Percentiles rank a stretch among this genome's conserved stretches.
Evolutionary conservation across 2,797 vertebrate species (phyloP).

Genomic region (Babyrousa celebensis): DNA sequence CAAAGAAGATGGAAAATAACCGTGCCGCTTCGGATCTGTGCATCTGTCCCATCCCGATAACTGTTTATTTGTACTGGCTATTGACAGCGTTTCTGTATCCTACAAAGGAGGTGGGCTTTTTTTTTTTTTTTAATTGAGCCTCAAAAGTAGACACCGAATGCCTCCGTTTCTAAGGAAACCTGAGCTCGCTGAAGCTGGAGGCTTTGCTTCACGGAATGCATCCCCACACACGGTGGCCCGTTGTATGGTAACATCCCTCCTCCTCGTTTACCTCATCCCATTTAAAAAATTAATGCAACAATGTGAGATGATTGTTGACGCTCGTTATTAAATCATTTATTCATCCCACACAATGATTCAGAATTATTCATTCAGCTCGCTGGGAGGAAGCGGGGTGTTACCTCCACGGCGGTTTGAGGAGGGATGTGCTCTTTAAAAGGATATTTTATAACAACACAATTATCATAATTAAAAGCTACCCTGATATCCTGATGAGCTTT

Average conservation of each 20-base stretch:
- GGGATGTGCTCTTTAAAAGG: conserved; percentile 70
- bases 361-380: conserved; percentile 81
- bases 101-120: conserved; percentile 77
- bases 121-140: background rate
- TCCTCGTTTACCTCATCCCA: conserved; percentile 74
- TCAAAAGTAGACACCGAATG: conserved; percentile 74
- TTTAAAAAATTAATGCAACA: conserved; percentile 84
- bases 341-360: conserved; percentile 81
- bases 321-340: conserved; percentile 85
- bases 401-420: conserved; percentile 66
- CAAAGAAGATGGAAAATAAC: conserved; percentile 73
- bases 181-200: conserved; percentile 28
- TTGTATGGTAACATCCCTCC: conserved; percentile 61
- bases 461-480: conserved; percentile 78
- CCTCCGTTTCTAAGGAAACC: conserved; percentile 90
- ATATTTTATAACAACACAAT: conserved; percentile 83
- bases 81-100: conserved; percentile 70
- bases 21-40: conserved; percentile 66
- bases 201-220: conserved; percentile 69
- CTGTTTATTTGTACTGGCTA: conserved; percentile 82
- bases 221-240: conserved; percentile 51
- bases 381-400: conserved; percentile 76
- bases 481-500: conserved; percentile 77
- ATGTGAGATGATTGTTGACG: conserved; percentile 80
- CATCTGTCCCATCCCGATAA: conserved; percentile 72